Evolutionary conservation across 2,113 vertebrate species (phyloP).

Genomic region (Chauna torquata): DNA sequence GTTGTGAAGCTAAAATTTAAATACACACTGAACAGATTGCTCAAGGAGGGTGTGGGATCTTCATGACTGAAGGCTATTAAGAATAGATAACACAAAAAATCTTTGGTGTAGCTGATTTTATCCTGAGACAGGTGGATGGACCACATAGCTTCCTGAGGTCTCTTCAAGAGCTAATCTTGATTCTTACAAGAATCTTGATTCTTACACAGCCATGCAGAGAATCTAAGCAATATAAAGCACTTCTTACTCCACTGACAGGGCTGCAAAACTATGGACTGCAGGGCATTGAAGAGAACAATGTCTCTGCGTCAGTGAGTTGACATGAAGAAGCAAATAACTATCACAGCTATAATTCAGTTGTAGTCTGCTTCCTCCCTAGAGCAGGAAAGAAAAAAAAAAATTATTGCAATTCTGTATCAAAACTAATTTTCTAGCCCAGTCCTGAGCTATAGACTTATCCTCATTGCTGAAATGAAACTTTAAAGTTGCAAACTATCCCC

Average conservation of each 20-base stretch:
- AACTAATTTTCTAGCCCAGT: not conserved
- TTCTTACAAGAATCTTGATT: no score
- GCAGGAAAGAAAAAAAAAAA: not conserved
- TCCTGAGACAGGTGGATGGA: fast-evolving
- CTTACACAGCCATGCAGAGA: not conserved
- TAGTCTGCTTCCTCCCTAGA: not conserved
- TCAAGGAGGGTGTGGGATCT: not conserved
- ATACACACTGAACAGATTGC: not conserved
- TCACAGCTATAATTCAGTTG: not conserved
- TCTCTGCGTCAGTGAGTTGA: not conserved
- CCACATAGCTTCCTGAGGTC: not conserved
- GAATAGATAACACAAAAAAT: not conserved
- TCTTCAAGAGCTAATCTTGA: not conserved
- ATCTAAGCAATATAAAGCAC: not conserved
- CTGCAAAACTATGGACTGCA: not conserved
- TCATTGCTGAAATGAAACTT: not conserved
- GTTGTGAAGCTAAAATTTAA: not conserved
- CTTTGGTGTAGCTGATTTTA: not conserved
- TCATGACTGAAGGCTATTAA: not conserved
- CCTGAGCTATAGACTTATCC: not conserved
- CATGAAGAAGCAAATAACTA: not conserved
- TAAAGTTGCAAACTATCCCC: not conserved
- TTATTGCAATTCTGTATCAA: not conserved
- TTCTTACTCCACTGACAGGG: not conserved
- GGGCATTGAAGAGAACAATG: not conserved